phyloP scores from a whole-genome alignment of 2,888 invertebrate genomes.

The Megalurothrips usitatus region DNA sequence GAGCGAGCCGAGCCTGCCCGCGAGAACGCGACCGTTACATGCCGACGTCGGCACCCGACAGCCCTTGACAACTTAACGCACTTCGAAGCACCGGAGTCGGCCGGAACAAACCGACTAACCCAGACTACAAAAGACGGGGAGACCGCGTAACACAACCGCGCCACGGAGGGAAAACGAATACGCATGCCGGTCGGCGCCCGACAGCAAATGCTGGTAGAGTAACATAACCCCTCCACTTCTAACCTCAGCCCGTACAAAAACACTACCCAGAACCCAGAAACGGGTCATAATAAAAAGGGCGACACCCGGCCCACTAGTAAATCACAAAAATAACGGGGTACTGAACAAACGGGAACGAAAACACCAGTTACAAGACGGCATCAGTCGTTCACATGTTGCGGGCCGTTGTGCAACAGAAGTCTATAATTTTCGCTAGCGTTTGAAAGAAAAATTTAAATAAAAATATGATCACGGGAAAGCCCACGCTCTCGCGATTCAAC shows the following conservation, averaged over 20 bases:
- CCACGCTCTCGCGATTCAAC: background rate
- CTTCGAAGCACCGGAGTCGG: background rate
- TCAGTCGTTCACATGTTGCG: conserved; percentile 19
- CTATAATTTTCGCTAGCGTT: background rate
- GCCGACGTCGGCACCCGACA: too few species aligned
- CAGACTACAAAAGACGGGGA: too few species aligned
- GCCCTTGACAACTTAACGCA: too few species aligned
- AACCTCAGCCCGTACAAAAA: background rate
- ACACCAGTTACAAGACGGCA: background rate
- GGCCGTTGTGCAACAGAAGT: conserved; percentile 10
- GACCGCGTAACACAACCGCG: too few species aligned
- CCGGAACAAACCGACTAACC: background rate
- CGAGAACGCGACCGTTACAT: too few species aligned
- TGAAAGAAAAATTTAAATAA: background rate
- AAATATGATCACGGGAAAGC: background rate
- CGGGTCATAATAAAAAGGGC: too few species aligned
- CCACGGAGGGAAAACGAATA: too few species aligned
- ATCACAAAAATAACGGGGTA: too few species aligned
- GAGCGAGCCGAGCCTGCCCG: too few species aligned
- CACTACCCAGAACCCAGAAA: too few species aligned
- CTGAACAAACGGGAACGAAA: background rate
- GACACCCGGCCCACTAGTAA: too few species aligned
- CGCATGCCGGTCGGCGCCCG: background rate
- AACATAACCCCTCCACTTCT: background rate
- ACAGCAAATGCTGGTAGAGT: background rate